Evolutionary conservation across 2,113 vertebrate species (phyloP), one percentile per base, ranked within the genome.

Genomic region (Neodon shergylaensis): DNA sequence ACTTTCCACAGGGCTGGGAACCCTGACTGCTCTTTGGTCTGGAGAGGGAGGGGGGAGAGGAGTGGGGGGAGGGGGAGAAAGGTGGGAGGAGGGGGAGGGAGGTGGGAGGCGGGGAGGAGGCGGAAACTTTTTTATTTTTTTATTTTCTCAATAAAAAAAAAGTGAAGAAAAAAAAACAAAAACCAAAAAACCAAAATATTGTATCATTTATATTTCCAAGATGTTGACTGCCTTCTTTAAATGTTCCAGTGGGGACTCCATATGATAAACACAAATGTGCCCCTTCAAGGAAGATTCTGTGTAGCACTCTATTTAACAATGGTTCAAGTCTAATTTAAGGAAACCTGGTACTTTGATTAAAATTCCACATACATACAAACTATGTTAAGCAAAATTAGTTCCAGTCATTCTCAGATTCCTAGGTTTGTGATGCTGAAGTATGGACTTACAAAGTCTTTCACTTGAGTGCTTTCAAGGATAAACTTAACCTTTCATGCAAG

Each of bases 391-490:
- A 47, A 82, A 95, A 95, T 21, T 10, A 83, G 44, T 1, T 36
- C 24, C 10, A 39, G 17, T 70, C 13, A n/a, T 33, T 76, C 44
- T 78, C 13, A 92, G 90, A 54, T 74, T 87, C 42, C 70, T 88
- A 74, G 36, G 36, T 78, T 94, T 92, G 24, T 86, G 36, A 86
- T 91, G 36, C 92, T 68, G 26, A 94, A 81, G 28, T 73, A 36
- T 16, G 8, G 66, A 47, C 39, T 63, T 47, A 84, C 19, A 89
- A 76, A 92, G 42, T 14, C 52, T 91, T 94, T 83, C 36, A 89
- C 33, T 61, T 68, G 88, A 88, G 44, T 72, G 14, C 52, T 86
- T 83, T 79, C 77, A 70, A 82, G 19, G 68, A 89, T 82, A 90
- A 81, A 88, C 5, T 65, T 44, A 88, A 22, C 28, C 7, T 85